phyloP scores from a whole-genome alignment of 2,888 invertebrate genomes.

The Rhodophaea formosa region DNA sequence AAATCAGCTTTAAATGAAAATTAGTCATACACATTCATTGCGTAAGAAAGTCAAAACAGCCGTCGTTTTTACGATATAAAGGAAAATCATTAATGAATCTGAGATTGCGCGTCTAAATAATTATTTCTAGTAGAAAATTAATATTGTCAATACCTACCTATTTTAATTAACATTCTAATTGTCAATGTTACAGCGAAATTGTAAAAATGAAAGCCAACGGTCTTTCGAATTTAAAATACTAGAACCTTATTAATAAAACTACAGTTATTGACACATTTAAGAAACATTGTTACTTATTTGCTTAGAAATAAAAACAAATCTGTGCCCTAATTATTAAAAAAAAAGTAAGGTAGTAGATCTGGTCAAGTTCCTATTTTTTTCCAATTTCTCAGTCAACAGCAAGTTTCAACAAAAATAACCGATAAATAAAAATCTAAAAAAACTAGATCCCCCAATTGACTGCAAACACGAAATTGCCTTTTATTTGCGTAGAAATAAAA shows the following conservation, averaged over 20 bases:
- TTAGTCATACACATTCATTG: neutral
- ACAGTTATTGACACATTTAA: neutral
- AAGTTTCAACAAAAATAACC: neutral
- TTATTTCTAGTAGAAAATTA: neutral
- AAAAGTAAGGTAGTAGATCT: too few species aligned
- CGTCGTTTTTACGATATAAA: constrained; percentile 16
- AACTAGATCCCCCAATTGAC: neutral
- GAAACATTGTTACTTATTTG: neutral
- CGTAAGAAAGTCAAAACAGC: neutral
- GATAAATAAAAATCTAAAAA: neutral
- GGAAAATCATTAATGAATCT: constrained; percentile 20
- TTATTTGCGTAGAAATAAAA: constrained; percentile 4
- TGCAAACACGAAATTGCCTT: neutral
- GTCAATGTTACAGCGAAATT: too few species aligned
- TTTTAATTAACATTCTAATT: too few species aligned
- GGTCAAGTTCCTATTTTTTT: too few species aligned
- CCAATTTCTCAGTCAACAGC: neutral
- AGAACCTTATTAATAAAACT: neutral
- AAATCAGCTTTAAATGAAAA: constrained; percentile 11
- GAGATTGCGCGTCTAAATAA: constrained; percentile 31
- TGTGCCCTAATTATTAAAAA: neutral
- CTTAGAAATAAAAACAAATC: neutral
- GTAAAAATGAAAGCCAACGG: constrained; percentile 23
- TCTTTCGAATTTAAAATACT: too few species aligned
- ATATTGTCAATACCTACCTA: neutral